Evolutionary conservation across 2,888 invertebrate genomes (phyloP).

Genomic region (Zaprionus lineosus): DNA sequence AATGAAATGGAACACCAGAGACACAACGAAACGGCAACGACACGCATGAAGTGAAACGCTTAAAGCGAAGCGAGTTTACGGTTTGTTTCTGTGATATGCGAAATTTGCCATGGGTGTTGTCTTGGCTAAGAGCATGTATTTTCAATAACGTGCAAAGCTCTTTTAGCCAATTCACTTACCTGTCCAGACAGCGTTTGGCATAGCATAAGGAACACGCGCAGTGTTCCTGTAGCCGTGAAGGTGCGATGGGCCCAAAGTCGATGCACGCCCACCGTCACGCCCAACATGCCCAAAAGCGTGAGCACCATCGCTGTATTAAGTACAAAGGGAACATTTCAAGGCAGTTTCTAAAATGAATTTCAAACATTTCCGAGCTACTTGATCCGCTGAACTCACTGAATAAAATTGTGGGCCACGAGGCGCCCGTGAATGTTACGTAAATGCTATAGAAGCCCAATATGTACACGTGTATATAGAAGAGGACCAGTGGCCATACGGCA

Average conservation of each 20-base stretch:
- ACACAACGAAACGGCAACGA: too few species aligned
- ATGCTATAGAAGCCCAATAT: slow-evolving; percentile 87
- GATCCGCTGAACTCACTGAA: slow-evolving; percentile 85
- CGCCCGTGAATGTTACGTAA: slow-evolving; percentile 85
- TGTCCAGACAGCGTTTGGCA: slow-evolving; percentile 94
- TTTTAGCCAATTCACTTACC: slow-evolving; percentile 85
- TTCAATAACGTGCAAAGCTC: too few species aligned
- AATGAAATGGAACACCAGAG: slow-evolving; percentile 9
- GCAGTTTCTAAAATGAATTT: slow-evolving; percentile 5
- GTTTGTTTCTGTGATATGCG: neutral
- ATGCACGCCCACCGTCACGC: slow-evolving; percentile 95
- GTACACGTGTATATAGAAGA: slow-evolving; percentile 89
- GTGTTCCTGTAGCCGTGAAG: slow-evolving; percentile 89
- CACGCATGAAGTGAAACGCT: neutral
- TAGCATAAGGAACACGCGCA: slow-evolving; percentile 90
- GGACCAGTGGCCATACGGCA: slow-evolving; percentile 88
- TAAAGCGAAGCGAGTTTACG: neutral
- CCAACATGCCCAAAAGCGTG: slow-evolving; percentile 87
- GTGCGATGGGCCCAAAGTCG: slow-evolving; percentile 95
- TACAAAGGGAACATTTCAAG: neutral
- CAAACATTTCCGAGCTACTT: slow-evolving; percentile 8
- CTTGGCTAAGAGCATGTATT: slow-evolving; percentile 41
- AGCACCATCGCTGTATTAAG: slow-evolving; percentile 87
- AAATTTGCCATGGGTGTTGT: slow-evolving; percentile 37
- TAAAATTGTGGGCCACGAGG: slow-evolving; percentile 85